Evolutionary conservation across 2,113 vertebrate genomes (phyloP).

Genomic region (Bostrychus sinensis): DNA sequence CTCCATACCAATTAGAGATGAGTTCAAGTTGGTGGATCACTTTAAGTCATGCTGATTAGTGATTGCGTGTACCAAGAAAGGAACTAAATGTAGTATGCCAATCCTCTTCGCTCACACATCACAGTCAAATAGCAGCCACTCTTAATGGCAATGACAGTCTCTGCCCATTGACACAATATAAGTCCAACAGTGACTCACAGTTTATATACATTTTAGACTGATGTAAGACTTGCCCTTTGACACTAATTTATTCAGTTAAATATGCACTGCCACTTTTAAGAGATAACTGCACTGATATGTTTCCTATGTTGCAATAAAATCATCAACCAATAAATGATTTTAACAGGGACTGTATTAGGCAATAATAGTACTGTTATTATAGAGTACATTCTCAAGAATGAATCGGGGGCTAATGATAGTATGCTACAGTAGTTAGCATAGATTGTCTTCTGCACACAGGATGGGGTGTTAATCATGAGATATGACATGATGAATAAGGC

Average conservation of each 20-base stretch:
- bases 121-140: slow-evolving; percentile 57
- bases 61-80: slow-evolving; percentile 69
- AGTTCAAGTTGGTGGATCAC: slow-evolving; percentile 76
- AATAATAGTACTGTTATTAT: neutral
- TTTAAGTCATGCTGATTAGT: slow-evolving; percentile 79
- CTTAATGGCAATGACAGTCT: slow-evolving; percentile 63
- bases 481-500: slow-evolving; percentile 15
- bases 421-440: neutral
- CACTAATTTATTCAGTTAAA: slow-evolving; percentile 17
- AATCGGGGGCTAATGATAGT: neutral
- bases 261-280: slow-evolving; percentile 43
- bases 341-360: neutral
- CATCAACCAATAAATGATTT: slow-evolving; percentile 50
- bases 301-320: slow-evolving; percentile 36
- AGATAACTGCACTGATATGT: slow-evolving; percentile 27
- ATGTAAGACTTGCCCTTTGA: slow-evolving; percentile 42
- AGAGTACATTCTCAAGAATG: neutral
- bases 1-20: slow-evolving; percentile 77
- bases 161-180: slow-evolving; percentile 29
- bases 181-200: neutral
- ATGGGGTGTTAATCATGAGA: slow-evolving; percentile 21
- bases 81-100: slow-evolving; percentile 72
- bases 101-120: slow-evolving; percentile 70
- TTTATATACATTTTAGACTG: neutral
- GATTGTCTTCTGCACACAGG: slow-evolving; percentile 10